Base-by-base conservation (phyloP, 2,888 invertebrate genomes). In the Cantharis lateralis region DNA sequence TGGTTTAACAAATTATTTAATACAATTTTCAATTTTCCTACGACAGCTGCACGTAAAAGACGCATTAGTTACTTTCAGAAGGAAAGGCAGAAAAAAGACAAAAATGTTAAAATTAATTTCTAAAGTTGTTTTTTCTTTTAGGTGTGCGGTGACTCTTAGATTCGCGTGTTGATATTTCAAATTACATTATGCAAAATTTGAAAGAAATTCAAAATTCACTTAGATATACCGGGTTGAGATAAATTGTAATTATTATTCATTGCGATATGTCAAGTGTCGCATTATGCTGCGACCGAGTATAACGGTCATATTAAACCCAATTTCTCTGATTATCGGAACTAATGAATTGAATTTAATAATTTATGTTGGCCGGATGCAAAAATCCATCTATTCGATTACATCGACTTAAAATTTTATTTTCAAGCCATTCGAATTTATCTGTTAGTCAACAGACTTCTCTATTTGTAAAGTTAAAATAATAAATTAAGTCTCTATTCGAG, bases 181-280 rank as follows among this genome's bases (percentile, higher is more conserved):
- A 64, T 70, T 70, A 24, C 63, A 63, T 70, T 62, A 48, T 63
- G 48, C 20, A 18, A 69, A 74, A 62, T 32, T n/a, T 5, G 13
- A 15, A 20, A 20, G 16, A 20, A 66, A 66, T 66, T 66, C 24
- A n/a, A n/a, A n/a, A 20, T 66, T 66, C 20, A 24, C 16, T 18
- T 18, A 63, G 16, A 5, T 20, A 18, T 20, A 66, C 11, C 24
- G 13, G 16, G 63, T 16, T 61, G 32, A 76, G 76, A 73, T 77
- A 20, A 28, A 70, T 73, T 24, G 69, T 74, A 77, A 77, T 77
- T 77, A 66, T 70, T 48, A 48, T 48, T 63, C 69, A 63, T 66
- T 74, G 68, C 64, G 71, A 77, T 77, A 74, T 77, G 71, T 77
- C 77, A 74, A 68, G 74, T 77, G 76, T 73, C 73, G 70, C 70